phyloP scores from a whole-genome alignment of 2,888 invertebrate species.

The Tineola bisselliella region DNA sequence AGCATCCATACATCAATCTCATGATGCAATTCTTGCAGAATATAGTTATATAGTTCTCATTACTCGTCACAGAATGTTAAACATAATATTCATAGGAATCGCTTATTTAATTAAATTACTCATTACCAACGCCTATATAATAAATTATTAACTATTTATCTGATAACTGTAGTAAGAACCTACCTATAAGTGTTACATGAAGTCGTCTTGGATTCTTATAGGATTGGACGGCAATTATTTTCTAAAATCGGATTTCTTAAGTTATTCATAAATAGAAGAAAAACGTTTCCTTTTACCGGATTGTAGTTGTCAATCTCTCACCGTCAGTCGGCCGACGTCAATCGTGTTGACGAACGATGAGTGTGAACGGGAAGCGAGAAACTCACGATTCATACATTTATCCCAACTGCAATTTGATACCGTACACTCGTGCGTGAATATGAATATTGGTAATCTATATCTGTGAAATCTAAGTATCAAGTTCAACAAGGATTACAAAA shows the following conservation, averaged over 20 bases:
- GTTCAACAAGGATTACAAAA: too few relatives aligned
- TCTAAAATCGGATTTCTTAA: not conserved
- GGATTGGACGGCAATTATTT: too few relatives aligned
- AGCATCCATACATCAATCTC: slow-evolving; percentile 1
- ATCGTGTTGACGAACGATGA: not conserved
- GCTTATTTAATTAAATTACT: not conserved
- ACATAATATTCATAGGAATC: not conserved
- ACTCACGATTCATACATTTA: slow-evolving; percentile 4
- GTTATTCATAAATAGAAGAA: not conserved
- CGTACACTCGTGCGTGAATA: slow-evolving; percentile 8
- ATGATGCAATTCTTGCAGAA: slow-evolving; percentile 6
- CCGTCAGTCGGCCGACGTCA: not conserved
- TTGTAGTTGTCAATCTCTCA: not conserved
- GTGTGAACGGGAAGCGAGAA: not conserved
- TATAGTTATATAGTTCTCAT: not conserved
- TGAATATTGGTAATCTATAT: not conserved
- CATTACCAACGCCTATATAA: not conserved
- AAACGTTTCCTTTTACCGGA: not conserved
- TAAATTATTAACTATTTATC: not conserved
- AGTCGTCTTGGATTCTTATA: too few relatives aligned
- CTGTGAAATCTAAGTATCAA: too few relatives aligned
- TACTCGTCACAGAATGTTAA: slow-evolving; percentile 7
- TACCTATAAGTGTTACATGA: too few relatives aligned
- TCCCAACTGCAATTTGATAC: slow-evolving; percentile 10
- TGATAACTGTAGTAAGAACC: too few relatives aligned